Evolutionary conservation across 2,888 invertebrate species (phyloP).

Genomic region (Cecidostiba fungosa): DNA sequence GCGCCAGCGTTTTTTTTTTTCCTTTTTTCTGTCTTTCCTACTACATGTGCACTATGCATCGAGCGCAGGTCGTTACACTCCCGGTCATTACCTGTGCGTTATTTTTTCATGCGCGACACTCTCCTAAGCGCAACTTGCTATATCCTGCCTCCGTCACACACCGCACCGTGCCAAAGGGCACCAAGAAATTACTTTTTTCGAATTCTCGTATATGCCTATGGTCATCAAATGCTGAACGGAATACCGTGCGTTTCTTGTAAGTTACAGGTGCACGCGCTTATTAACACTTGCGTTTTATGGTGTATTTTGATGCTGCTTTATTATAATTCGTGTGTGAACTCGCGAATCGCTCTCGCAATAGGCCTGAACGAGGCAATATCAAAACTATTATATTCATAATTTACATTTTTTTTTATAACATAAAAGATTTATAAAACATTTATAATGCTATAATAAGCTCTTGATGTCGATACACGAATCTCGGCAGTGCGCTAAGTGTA

Average conservation of each 20-base stretch:
- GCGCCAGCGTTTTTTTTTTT: conserved; percentile 61
- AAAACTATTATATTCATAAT: too few species aligned
- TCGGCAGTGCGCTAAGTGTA: too few species aligned
- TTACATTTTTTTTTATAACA: too few species aligned
- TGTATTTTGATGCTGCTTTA: too few species aligned
- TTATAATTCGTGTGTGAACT: too few species aligned
- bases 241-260: not conserved
- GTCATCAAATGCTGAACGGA: conserved; percentile 1
- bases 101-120: conserved; percentile 59
- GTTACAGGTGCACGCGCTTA: not conserved
- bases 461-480: too few species aligned
- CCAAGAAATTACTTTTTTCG: conserved; percentile 26
- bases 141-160: conserved; percentile 36
- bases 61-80: conserved; percentile 63
- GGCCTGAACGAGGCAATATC: too few species aligned
- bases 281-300: not conserved
- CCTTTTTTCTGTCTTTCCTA: conserved; percentile 35
- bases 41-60: conserved; percentile 17
- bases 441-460: too few species aligned
- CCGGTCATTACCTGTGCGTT: conserved; percentile 55
- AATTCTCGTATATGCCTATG: not conserved
- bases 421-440: too few species aligned
- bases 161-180: conserved; percentile 4
- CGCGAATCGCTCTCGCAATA: too few species aligned
- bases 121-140: conserved; percentile 40